Evolutionary conservation across 1,140 invertebrate genomes (phyloP), one percentile per base, ranked within the genome.

Genomic region (Drosophila watanabei): DNA sequence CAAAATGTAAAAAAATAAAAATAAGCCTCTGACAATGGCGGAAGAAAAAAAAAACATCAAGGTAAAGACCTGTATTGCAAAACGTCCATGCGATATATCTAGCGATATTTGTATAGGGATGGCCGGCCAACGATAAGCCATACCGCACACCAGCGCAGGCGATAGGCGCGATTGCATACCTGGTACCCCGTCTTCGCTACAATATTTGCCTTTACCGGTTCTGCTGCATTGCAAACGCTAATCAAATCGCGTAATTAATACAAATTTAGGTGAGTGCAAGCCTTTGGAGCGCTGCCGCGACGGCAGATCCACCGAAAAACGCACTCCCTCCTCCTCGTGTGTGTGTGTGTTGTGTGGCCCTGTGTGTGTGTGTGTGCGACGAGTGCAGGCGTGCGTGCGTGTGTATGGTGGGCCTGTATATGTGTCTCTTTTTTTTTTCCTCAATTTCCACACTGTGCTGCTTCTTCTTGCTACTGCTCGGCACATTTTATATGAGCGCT

Each of bases 401-500:
- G 43, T 48, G 49, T 70, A 33, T 30, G 68, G 37, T 56, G 43
- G 49, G 43, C 49, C 71, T 75, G 59, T 75, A 75, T 75, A 75
- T 72, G 75, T 87, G 83, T 87, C 80, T 87, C 79, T 86, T 87
- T 82, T 86, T 83, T 78, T 87, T 87, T 82, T 61, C n/a, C n/a
- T 84, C 77, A 82, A 87, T 87, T 87, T 82, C 82, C 85, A 82
- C 45, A 76, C 51, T 54, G 72, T 86, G 83, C 83, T 86, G 83
- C 83, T 87, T 86, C 83, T 86, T 86, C 84, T 83, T 88, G 10
- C 70, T 71, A 16, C 70, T 75, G 83, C 83, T 86, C 80, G 84
- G 84, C 83, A 87, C 83, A 87, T 87, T 87, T 88, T 87, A 80
- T 87, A 80, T 79, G 83, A 83, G 83, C 70, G 83, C 80, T 83